Conservation (phyloP, 2,113 vertebrate species). For the Hemiscyllium ocellatum region DNA sequence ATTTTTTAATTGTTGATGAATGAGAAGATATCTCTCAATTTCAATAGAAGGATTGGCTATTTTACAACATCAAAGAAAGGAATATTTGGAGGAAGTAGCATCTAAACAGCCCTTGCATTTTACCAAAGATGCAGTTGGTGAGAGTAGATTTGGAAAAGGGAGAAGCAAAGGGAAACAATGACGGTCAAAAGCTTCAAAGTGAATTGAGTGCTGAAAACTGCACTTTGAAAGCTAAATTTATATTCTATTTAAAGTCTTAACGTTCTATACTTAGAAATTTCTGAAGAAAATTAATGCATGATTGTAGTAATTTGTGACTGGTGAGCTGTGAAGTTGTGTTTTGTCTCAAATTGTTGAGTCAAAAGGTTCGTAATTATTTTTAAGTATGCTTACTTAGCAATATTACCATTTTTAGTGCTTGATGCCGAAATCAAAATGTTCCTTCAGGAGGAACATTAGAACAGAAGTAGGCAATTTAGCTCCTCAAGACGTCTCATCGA, state of each 20-base stretch:
- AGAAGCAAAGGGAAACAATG: not conserved
- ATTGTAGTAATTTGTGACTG: not conserved
- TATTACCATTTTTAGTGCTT: no score
- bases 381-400: not conserved
- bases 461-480: not conserved
- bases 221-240: not conserved
- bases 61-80: not conserved
- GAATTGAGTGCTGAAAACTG: no score
- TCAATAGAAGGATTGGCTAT: not conserved
- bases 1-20: not conserved
- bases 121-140: not conserved
- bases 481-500: not conserved
- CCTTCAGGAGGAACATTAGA: not conserved
- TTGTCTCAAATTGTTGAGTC: not conserved
- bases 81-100: not conserved
- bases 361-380: not conserved
- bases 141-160: not conserved
- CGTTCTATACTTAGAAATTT: not conserved
- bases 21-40: not conserved
- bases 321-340: not conserved
- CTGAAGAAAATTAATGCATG: not conserved
- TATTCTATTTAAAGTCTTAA: not conserved
- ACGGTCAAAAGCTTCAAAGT: not conserved
- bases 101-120: not conserved
- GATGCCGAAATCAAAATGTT: not conserved